Base-by-base conservation (phyloP, 2,797 vertebrate genomes). In the Phrynocephalus guinanensis region DNA sequence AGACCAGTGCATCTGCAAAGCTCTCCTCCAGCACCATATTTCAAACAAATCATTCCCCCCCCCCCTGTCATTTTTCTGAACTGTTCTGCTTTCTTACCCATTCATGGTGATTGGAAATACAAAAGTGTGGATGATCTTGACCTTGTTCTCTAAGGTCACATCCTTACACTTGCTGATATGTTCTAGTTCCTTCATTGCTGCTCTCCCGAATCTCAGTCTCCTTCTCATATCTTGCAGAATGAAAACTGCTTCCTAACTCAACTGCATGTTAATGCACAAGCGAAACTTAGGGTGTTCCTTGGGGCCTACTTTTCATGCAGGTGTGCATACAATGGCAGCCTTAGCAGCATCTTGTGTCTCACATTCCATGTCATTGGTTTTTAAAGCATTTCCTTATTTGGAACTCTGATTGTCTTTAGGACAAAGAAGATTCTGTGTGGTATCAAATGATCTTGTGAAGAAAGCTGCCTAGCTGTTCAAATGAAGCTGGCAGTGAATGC, bases 401-500 rank as follows among this genome's bases (percentile, higher is more conserved):
- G 28, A 48, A 52, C 6, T 30, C 56, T 38, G 68, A 9, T 28
- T 70, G 15, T 75, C 56, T 13, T 75, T 38, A 16, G 76, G 66
- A 48, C 67, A 79, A 79, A 66, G 67, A 73, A 7, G 56, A 66
- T 33, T 66, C 5, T 79, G 52, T 88, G 48, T 38, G n/a, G 48
- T 76, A 63, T 85, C 72, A 60, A 76, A 28, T 81, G 68, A 68
- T 18, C 20, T 76, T 75, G 67, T 78, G 52, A 83, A 13, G 50
- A 6, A 44, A 56, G 50, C 73, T 60, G 44, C n/a, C 70, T 56
- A 33, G 38, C 44, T 56, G 71, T 38, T 82, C 76, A 83, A 76
- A 84, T 88, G 22, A 86, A 87, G 52, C 85, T 89, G 84, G 84
- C 91, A 70, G 87, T 66, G 72, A 83, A 86, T 73, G 82, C 88